phyloP scores from a whole-genome alignment of 2,797 vertebrate species.

The Danio kyathit region DNA sequence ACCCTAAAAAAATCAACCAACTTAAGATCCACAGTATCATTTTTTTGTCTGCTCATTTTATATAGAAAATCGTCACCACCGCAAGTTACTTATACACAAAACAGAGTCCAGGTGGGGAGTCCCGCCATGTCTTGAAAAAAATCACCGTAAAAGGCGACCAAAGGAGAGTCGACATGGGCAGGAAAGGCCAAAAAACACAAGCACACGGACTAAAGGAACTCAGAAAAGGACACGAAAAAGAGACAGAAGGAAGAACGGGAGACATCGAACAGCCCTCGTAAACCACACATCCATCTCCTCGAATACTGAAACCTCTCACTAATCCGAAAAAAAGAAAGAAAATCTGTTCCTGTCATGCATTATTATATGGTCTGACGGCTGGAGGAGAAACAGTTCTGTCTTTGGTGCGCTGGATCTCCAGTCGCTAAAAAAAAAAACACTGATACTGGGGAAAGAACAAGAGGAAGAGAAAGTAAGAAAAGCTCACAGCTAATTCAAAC shows the following conservation, averaged over 20 bases:
- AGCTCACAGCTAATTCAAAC: slow-evolving; percentile 76
- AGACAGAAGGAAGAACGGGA: slow-evolving; percentile 67
- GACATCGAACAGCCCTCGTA: slow-evolving; percentile 68
- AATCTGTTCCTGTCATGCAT: slow-evolving; percentile 66
- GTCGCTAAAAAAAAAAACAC: slow-evolving; percentile 64
- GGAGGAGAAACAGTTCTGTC: slow-evolving; percentile 80
- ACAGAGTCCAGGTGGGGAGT: slow-evolving; percentile 74
- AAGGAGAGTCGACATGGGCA: slow-evolving; percentile 66
- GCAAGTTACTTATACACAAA: slow-evolving; percentile 84
- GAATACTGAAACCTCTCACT: slow-evolving; percentile 51
- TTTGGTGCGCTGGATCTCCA: slow-evolving; percentile 81
- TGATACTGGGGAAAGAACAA: slow-evolving; percentile 62
- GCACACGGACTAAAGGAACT: slow-evolving; percentile 43
- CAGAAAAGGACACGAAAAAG: slow-evolving; percentile 66
- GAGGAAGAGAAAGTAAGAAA: slow-evolving; percentile 64
- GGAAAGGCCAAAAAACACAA: slow-evolving; percentile 48
- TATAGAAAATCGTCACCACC: slow-evolving; percentile 86
- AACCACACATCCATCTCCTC: slow-evolving; percentile 58
- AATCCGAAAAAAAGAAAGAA: slow-evolving; percentile 55
- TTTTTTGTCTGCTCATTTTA: slow-evolving; percentile 69
- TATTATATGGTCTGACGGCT: slow-evolving; percentile 68
- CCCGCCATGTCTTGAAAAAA: slow-evolving; percentile 64
- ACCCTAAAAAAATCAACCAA: slow-evolving; percentile 92
- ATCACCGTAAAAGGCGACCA: slow-evolving; percentile 65
- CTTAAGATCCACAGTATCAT: slow-evolving; percentile 84